Evolutionary conservation across 2,888 invertebrate species (phyloP).

Genomic region (Drosophila prostipennis): DNA sequence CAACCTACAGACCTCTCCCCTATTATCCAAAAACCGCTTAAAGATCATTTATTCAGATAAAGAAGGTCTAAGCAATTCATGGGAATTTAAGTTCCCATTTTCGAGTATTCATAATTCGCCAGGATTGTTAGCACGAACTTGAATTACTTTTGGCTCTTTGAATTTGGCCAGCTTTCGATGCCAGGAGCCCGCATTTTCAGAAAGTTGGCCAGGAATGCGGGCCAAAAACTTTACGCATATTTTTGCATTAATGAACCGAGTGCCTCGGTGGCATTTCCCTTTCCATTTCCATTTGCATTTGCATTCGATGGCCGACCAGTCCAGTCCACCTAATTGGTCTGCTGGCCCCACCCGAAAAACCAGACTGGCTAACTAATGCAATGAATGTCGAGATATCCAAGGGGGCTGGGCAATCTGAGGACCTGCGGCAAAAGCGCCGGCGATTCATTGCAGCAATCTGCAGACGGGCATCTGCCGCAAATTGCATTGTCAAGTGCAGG

Average conservation of each 20-base stretch:
- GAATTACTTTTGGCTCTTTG: constrained; percentile 1
- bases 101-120: neutral
- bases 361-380: constrained; percentile 33
- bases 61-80: neutral
- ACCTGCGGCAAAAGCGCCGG: neutral
- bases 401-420: neutral
- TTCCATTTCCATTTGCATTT: constrained; percentile 18
- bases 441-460: constrained; percentile 1
- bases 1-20: too few species aligned
- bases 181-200: neutral
- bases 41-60: neutral
- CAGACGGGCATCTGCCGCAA: constrained; percentile 28
- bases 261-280: neutral
- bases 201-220: constrained; percentile 12
- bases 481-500: constrained; percentile 62
- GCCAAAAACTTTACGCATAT: constrained; percentile 38
- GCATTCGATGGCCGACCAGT: constrained; percentile 17
- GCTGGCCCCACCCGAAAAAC: constrained; percentile 1
- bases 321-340: constrained; percentile 20
- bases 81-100: neutral
- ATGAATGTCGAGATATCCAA: constrained; percentile 48
- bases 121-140: neutral
- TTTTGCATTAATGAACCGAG: constrained; percentile 42
- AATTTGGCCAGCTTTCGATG: neutral
- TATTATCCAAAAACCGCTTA: neutral